phyloP scores from a whole-genome alignment of 2,113 vertebrate genomes.

The Apteryx owenii region DNA sequence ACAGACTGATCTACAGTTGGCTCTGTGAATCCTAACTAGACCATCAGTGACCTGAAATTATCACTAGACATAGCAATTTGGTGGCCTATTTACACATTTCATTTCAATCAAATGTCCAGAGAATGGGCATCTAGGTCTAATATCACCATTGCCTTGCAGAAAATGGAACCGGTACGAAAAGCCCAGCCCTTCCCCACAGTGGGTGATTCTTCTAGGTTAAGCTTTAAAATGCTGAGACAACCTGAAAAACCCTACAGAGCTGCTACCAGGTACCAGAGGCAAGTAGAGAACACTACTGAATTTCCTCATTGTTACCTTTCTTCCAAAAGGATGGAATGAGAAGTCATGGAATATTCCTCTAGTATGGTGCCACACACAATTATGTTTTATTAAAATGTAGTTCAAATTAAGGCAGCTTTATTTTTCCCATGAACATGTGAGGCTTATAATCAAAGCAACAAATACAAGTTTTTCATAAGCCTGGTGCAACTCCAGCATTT shows the following conservation, averaged over 20 bases:
- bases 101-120: background rate
- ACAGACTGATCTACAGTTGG: background rate
- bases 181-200: background rate
- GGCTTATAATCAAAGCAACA: conserved; percentile 31
- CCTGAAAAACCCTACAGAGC: background rate
- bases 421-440: background rate
- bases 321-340: background rate
- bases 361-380: background rate
- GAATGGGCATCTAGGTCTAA: background rate
- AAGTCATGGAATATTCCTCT: background rate
- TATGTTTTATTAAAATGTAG: conserved; percentile 15
- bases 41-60: background rate
- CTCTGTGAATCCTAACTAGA: background rate
- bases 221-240: background rate
- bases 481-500: background rate
- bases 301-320: background rate
- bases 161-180: background rate
- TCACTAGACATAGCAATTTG: background rate
- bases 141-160: background rate
- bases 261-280: background rate
- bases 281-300: background rate
- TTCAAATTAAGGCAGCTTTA: conserved; percentile 44
- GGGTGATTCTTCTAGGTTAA: background rate
- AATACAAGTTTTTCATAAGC: conserved; percentile 10
- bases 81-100: background rate